A percentile compares a stretch with the other conserved stretches of the same genome.
phyloP scores from a whole-genome alignment of 2,113 vertebrate species.

The Microcebus murinus region DNA sequence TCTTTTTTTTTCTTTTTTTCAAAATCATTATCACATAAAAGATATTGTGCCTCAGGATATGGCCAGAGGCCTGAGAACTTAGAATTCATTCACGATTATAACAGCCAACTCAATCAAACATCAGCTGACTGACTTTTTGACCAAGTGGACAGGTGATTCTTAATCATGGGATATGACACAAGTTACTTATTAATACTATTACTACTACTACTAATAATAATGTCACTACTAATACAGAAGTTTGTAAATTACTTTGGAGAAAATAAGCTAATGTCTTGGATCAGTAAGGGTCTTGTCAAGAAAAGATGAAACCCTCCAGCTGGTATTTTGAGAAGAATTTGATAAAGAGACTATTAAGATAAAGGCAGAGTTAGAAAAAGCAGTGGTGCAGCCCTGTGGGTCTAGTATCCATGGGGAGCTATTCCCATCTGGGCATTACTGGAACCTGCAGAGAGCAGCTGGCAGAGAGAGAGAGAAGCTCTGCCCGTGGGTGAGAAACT shows the following conservation, averaged over 20 bases:
- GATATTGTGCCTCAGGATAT: slow-evolving; percentile 1
- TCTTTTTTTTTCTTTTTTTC: slow-evolving; percentile 58
- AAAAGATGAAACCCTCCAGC: not conserved
- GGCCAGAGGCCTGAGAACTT: not conserved
- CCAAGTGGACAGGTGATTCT: slow-evolving; percentile 7
- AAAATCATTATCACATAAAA: slow-evolving; percentile 58
- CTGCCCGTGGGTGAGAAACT: not conserved
- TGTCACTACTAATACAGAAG: not conserved
- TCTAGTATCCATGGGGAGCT: not conserved
- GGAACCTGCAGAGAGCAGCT: not conserved
- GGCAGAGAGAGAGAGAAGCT: not conserved
- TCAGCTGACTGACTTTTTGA: slow-evolving; percentile 47
- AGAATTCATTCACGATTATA: not conserved
- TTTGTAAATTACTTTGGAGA: slow-evolving; percentile 31
- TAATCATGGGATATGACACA: not conserved
- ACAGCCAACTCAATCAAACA: not conserved
- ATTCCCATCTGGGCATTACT: not conserved
- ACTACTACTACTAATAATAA: not conserved
- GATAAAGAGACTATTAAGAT: not conserved
- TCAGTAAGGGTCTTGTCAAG: not conserved
- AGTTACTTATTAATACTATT: not conserved
- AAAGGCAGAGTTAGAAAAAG: not conserved
- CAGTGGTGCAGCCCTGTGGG: too few relatives aligned
- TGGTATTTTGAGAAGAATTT: not conserved
- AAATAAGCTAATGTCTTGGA: not conserved